Base-by-base conservation (phyloP, 2,888 invertebrate species). In the Aethes cnicana region DNA sequence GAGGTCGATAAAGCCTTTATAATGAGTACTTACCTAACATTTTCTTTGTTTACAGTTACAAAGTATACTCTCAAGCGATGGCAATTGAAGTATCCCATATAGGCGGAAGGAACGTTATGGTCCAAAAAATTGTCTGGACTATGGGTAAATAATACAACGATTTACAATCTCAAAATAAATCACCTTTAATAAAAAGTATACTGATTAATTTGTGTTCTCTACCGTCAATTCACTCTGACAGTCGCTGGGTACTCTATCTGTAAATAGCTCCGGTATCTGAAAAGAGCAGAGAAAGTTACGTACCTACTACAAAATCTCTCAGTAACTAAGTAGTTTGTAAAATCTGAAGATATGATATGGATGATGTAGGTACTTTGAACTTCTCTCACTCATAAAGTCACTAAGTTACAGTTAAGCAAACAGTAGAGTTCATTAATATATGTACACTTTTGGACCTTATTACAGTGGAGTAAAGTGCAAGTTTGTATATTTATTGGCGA, bases 261-360 rank as follows among this genome's bases (percentile, higher is more conserved):
- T 88, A 63, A 90, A 90, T 48, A 90, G 66, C 63, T 89, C 88
- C 18, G 90, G 88, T 58, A 90, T 77, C 90, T 90, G 81, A 33
- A 80, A 81, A 30, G 42, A 52, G 37, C n/a, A n/a, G n/a, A n/a
- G n/a, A n/a, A n/a, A n/a, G n/a, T n/a, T n/a, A n/a, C n/a, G n/a
- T n/a, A n/a, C n/a, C n/a, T n/a, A n/a, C n/a, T n/a, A n/a, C n/a
- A n/a, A n/a, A n/a, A n/a, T n/a, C n/a, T n/a, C n/a, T n/a, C n/a
- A n/a, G n/a, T n/a, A n/a, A n/a, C n/a, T n/a, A n/a, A n/a, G n/a
- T n/a, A n/a, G n/a, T n/a, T n/a, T n/a, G n/a, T n/a, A n/a, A n/a
- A n/a, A n/a, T n/a, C n/a, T n/a, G n/a, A n/a, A n/a, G n/a, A n/a
- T n/a, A n/a, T n/a, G n/a, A n/a, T n/a, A n/a, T n/a, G n/a, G n/a